Base-by-base conservation (phyloP, 2,888 invertebrate genomes). In the Pelosia muscerda region DNA sequence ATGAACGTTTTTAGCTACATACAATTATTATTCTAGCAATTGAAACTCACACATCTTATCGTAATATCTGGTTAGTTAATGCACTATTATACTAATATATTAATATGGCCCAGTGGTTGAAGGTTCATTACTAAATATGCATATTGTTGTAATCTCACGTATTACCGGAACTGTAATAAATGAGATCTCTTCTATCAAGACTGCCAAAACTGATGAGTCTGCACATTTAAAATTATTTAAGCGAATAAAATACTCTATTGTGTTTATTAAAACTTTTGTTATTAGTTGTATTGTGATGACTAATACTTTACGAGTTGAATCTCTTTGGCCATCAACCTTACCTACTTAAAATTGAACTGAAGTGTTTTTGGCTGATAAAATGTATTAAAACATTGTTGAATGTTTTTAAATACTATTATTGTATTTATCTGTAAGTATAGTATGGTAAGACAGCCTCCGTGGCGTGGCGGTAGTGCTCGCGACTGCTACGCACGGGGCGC, bases 121-220 rank as follows among this genome's bases (percentile, higher is more conserved):
- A 59, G 59, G 59, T 38, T 15, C 25, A 25, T 10, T 59, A 38
- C 8, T 62, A 22, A 49, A 22, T 19, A n/a, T 2, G 49, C 55
- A 10, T 28, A 62, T 61, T 62, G 61, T 49, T 49, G 15, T 49
- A 13, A 62, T 28, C n/a, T n/a, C n/a, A n/a, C n/a, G n/a, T 19
- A 61, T 49, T 26, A n/a, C 28, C 22, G 22, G 49, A 28, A 8
- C 19, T 3, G 22, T 61, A 11, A 53, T 28, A 26, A 28, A 62
- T 49, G n/a, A 53, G 15, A 26, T 28, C 49, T 1, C 22, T 13
- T 22, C 9, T n/a, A n/a, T 49, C 19, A n/a, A 23, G 23, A 54
- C 54, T 22, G 13, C 54, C 2, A 22, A 2, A 23, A 25, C 54
- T 54, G 54, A 54, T 25, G 54, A 5, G 54, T 9, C 5, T 54